These are phyloP conservation scores for Eubucco bourcierii DNA, from an alignment of 2,113 vertebrate species.

Conservation along the genomic window DNA sequence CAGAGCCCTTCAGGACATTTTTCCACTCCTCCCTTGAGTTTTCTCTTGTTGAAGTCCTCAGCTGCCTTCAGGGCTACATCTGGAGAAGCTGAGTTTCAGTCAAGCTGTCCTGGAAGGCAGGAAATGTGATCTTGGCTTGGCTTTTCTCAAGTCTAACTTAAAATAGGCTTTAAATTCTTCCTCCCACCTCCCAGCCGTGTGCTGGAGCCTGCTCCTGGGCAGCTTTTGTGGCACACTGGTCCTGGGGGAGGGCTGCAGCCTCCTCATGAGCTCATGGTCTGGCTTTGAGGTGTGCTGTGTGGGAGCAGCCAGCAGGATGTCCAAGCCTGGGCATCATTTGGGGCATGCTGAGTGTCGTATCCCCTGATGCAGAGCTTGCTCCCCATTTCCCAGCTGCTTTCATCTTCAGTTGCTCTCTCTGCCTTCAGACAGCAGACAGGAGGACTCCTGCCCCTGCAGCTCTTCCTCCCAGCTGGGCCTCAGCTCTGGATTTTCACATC, in stretches of 20 bases:
- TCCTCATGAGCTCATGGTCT: neutral
- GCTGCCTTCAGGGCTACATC: neutral
- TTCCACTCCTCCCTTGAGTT: neutral
- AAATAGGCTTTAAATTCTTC: neutral
- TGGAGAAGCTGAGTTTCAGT: neutral
- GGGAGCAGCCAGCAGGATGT: neutral
- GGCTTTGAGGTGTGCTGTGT: neutral
- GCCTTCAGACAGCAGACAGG: neutral
- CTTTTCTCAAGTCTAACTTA: neutral
- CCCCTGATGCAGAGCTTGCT: neutral
- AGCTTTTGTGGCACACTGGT: neutral
- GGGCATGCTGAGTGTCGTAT: neutral
- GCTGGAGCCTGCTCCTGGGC: too few relatives aligned
- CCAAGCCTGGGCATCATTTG: rapidly evolving
- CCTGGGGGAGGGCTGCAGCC: rapidly evolving
- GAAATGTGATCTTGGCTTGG: neutral
- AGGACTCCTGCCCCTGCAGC: neutral
- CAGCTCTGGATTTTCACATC: constrained; percentile 32
- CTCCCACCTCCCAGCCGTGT: neutral
- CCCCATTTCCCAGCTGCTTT: neutral
- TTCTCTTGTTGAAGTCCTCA: neutral
- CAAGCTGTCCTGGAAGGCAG: neutral
- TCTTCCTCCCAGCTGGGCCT: neutral
- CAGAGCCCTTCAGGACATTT: neutral
- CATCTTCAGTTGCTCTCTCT: neutral